These are phyloP conservation scores for Nycticryphes semicollaris DNA, from an alignment of 2,113 vertebrate species.

Conservation along the genomic window DNA sequence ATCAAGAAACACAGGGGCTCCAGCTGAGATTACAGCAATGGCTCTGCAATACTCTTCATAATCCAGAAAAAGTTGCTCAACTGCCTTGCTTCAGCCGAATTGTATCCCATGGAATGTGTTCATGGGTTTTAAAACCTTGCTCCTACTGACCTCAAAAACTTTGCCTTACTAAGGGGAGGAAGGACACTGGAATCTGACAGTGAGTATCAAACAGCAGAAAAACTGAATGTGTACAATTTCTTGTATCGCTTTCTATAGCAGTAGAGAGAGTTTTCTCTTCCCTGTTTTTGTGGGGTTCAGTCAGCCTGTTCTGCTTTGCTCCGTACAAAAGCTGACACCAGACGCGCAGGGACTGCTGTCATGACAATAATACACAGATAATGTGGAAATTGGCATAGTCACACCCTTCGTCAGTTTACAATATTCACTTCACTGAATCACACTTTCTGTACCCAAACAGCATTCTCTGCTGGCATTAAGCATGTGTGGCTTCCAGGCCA, in stretches of 20 bases:
- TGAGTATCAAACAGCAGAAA: background rate
- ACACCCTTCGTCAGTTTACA: background rate
- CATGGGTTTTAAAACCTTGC: background rate
- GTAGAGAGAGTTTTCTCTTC: background rate
- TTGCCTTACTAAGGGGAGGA: background rate
- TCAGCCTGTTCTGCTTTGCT: background rate
- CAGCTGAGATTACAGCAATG: background rate
- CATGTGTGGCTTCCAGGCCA: background rate
- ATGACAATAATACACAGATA: background rate
- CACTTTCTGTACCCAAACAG: background rate
- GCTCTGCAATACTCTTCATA: background rate
- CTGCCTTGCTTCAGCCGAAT: background rate
- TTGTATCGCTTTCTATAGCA: background rate
- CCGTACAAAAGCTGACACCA: background rate
- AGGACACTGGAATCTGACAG: background rate
- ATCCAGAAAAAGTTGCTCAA: conserved; percentile 27
- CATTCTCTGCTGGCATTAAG: background rate
- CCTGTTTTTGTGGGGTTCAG: background rate
- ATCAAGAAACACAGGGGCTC: background rate
- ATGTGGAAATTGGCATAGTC: background rate
- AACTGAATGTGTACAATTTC: background rate
- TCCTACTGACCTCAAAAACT: background rate
- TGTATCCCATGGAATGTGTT: background rate
- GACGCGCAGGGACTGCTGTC: background rate
- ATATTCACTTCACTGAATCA: background rate